Evolutionary conservation across 2,113 vertebrate genomes (phyloP).

Genomic region (Corvus moneduloides): DNA sequence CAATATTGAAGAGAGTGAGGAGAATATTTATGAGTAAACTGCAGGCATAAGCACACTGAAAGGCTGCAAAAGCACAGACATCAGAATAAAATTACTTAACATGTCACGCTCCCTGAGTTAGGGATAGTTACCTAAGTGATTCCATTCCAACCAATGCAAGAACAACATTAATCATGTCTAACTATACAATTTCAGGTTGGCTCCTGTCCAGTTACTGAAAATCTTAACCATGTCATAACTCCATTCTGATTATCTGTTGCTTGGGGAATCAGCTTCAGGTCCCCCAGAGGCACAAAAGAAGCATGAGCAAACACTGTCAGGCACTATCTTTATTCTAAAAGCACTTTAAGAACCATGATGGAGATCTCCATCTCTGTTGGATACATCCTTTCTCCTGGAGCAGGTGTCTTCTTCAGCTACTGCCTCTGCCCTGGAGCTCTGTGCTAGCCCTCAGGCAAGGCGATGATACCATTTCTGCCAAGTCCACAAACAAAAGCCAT

Average conservation of each 20-base stretch:
- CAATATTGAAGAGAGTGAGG: background rate
- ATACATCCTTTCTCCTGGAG: background rate
- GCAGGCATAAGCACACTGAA: background rate
- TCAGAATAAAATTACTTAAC: background rate
- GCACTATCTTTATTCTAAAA: background rate
- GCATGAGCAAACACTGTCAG: rapidly evolving
- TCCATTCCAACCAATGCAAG: background rate
- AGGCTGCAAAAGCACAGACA: background rate
- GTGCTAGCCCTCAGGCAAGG: background rate
- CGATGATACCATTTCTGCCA: background rate
- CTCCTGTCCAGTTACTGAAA: background rate
- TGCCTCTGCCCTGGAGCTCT: background rate
- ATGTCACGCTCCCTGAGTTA: background rate
- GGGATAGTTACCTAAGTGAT: background rate
- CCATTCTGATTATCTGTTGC: background rate
- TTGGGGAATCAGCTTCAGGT: background rate
- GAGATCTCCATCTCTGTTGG: background rate
- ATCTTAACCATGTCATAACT: background rate
- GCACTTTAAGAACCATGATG: background rate
- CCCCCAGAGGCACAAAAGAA: background rate
- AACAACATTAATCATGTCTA: background rate
- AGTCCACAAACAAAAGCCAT: background rate
- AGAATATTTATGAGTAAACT: background rate
- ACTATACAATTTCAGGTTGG: background rate
- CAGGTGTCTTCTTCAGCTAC: background rate